phyloP scores from a whole-genome alignment of 1,140 invertebrate genomes.

The Matsumurasca onukii region DNA sequence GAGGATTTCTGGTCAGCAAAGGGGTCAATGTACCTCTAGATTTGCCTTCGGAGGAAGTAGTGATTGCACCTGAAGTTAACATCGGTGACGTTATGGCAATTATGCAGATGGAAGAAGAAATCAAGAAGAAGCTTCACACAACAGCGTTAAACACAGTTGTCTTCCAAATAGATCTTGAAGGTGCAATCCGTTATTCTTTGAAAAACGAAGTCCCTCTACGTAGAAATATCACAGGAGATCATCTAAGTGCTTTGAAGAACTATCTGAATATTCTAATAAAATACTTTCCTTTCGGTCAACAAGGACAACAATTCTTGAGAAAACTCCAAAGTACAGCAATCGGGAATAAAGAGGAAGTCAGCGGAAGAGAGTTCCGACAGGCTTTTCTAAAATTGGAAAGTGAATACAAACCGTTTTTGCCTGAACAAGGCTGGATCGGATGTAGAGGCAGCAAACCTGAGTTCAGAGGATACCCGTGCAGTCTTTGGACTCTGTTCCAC shows the following conservation, averaged over 20 bases:
- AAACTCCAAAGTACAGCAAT: conserved; percentile 52
- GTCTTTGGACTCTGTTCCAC: conserved; percentile 95
- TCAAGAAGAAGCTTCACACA: conserved; percentile 42
- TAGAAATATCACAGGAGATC: conserved; percentile 65
- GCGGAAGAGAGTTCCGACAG: conserved; percentile 58
- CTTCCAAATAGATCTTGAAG: conserved; percentile 85
- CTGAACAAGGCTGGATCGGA: conserved; percentile 69
- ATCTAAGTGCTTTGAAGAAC: conserved; percentile 67
- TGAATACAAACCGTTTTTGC: conserved; percentile 55
- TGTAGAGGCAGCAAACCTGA: conserved; percentile 76
- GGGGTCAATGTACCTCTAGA: conserved; percentile 42
- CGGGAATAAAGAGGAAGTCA: conserved; percentile 50
- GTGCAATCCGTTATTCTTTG: conserved; percentile 74
- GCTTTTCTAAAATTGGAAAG: conserved; percentile 56
- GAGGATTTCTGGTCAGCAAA: conserved; percentile 52
- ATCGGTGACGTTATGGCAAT: conserved; percentile 28
- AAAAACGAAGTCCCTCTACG: conserved; percentile 75
- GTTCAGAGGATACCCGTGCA: conserved; percentile 90
- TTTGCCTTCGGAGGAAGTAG: conserved; percentile 1
- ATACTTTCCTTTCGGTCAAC: conserved; percentile 71
- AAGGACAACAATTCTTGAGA: conserved; percentile 63
- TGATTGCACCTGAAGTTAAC: conserved; percentile 29
- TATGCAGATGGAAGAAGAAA: conserved; percentile 44
- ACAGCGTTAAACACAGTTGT: conserved; percentile 55
- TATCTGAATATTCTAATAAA: conserved; percentile 69